These are phyloP conservation scores for Coelinius sp. DNA, from an alignment of 2,888 invertebrate species.

Conservation along the genomic window DNA sequence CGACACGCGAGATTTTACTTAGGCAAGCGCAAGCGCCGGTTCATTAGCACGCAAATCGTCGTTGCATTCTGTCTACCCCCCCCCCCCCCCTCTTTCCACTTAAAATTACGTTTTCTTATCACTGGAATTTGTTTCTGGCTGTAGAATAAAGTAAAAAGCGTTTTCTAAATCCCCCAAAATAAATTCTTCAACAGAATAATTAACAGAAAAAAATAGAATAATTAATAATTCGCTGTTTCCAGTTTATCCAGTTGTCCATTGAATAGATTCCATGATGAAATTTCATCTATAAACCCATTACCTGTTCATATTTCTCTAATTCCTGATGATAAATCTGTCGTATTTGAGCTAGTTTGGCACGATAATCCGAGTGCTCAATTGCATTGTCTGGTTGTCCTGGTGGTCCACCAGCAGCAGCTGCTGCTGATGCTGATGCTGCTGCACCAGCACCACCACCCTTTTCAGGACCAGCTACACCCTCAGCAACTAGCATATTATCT, in stretches of 20 bases:
- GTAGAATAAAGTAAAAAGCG: not conserved
- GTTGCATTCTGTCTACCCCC: constrained; percentile 26
- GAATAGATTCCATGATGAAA: no score
- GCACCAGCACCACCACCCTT: constrained; percentile 92
- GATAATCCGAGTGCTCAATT: constrained; percentile 99
- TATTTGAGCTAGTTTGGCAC: constrained; percentile 98
- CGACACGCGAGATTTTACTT: constrained; percentile 64
- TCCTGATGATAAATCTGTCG: constrained; percentile 99
- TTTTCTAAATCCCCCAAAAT: not conserved
- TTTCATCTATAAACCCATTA: no score
- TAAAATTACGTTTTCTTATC: constrained; percentile 46
- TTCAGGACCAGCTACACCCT: constrained; percentile 97
- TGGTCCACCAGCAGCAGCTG: constrained; percentile 79
- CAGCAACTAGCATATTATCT: constrained; percentile 99
- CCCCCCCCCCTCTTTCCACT: constrained; percentile 16
- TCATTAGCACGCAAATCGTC: constrained; percentile 64
- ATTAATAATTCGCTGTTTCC: no score
- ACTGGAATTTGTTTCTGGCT: not conserved
- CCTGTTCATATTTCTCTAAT: constrained; percentile 98
- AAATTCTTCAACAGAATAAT: not conserved
- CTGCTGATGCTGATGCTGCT: constrained; percentile 91
- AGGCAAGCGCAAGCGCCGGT: constrained; percentile 48
- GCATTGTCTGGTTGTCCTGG: constrained; percentile 91
- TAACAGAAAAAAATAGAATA: not conserved
- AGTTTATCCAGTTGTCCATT: no score